These are phyloP conservation scores for Plectrocnemia conspersa DNA, from an alignment of 1,140 invertebrate species.

Conservation along the genomic window DNA sequence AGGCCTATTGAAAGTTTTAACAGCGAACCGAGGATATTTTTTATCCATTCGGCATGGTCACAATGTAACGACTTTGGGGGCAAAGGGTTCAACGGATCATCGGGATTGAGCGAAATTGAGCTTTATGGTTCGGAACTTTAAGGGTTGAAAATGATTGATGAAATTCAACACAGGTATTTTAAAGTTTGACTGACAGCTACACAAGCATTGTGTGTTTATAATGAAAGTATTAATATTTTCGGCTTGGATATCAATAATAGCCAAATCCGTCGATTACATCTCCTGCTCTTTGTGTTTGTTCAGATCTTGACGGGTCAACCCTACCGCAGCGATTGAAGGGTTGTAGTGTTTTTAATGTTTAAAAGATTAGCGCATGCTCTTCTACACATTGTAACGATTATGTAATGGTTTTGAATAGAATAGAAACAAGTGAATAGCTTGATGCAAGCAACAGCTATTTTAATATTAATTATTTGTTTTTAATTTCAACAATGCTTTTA, in stretches of 20 bases:
- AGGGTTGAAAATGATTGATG: too few relatives aligned
- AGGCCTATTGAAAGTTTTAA: slow-evolving; percentile 34
- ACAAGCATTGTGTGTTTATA: slow-evolving; percentile 4
- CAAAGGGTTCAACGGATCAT: slow-evolving; percentile 22
- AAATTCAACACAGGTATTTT: not conserved
- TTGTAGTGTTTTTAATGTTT: slow-evolving; percentile 28
- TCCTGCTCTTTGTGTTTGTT: slow-evolving; percentile 17
- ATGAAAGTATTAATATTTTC: slow-evolving; percentile 20
- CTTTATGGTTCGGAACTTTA: slow-evolving; percentile 13
- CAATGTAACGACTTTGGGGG: slow-evolving; percentile 18
- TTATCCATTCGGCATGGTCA: slow-evolving; percentile 34
- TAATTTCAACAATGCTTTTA: too few relatives aligned
- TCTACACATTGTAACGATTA: slow-evolving; percentile 12
- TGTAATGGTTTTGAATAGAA: too few relatives aligned
- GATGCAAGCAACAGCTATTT: too few relatives aligned
- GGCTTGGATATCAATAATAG: slow-evolving; percentile 26
- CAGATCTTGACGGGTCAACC: slow-evolving; percentile 10
- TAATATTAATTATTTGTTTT: too few relatives aligned
- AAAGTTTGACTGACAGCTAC: slow-evolving; percentile 1
- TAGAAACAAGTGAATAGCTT: too few relatives aligned
- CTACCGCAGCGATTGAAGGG: not conserved
- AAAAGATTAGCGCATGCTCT: slow-evolving; percentile 25
- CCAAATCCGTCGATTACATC: slow-evolving; percentile 29
- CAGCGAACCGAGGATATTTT: slow-evolving; percentile 33
- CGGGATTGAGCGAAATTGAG: not conserved